Base-by-base conservation (phyloP, 2,113 vertebrate species). In the Rhodinocichla rosea region DNA sequence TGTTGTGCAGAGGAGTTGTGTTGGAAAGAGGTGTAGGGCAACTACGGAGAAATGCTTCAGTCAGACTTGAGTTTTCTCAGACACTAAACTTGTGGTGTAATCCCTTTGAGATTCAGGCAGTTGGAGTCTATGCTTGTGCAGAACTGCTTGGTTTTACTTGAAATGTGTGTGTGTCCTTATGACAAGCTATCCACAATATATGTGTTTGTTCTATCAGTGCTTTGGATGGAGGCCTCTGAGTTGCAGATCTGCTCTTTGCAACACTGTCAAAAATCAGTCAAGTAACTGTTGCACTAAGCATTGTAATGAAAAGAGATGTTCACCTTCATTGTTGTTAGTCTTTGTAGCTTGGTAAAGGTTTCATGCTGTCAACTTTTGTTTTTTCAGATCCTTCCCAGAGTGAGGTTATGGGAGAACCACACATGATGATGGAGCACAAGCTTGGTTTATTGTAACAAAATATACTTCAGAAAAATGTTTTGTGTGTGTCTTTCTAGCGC, bases 391-490 rank as follows among this genome's bases (percentile, higher is more conserved):
- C 99, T 53, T 92, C 98, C 30, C 98, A 99, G 93, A 98, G 98
- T 95, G 99, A 99, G 95, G 60, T 98, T 86, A 99, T 99, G 98
- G 99, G 99, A 18, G 99, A 99, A 40, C 99, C 99, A n/a, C 99
- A 99, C 95, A 92, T 98, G 83, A 99, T 99, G 99, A 97, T 99
- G 95, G 99, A 99, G 93, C 97, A 99, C 96, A 99, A 98, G 87
- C 97, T 99, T 6, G 99, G 99, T 76, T 93, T 99, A 92, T 96
- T 99, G 97, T 99, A 97, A 97, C 74, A 47, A 27, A 67, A 52
- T 92, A 68, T 53, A 81, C 77, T 92, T 49, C 44, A 32, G 32
- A 64, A 44, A 65, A 81, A 42, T 42, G 83, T 96, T 95, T 81
- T 95, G 60, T 91, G 87, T 1, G 33, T 82, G 37, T 97, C 88